Base-by-base conservation (phyloP, 2,888 invertebrate species). In the Dione juno region DNA sequence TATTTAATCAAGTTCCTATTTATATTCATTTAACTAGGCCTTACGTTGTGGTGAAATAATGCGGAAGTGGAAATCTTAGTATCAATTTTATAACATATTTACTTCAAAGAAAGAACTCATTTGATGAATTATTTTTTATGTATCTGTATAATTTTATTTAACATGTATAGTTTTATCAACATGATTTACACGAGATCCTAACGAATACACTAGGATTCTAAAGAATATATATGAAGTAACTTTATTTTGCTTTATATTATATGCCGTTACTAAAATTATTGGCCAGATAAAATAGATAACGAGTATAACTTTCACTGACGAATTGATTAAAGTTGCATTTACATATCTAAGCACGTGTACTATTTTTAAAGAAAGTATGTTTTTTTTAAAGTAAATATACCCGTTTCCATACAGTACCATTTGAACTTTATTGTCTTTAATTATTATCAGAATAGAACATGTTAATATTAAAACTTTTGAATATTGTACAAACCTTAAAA, bases 1-100 rank as follows among this genome's bases (percentile, higher is more conserved):
- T 43, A 67, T 54, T 63, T 14, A 64, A 21, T 63, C 61, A 57
- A 63, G 52, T 63, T 63, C 53, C 54, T 69, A 69, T 65, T 65
- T 65, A 65, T 58, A 65, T 50, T 69, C 40, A 21, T 65, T 63
- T 40, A 48, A 40, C 41, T 65, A 65, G 57, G 41, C 58, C 48
- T 50, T 65, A 65, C 65, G 69, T 65, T 37, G 40, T 16, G 40
- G 21, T 63, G 40, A 21, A 69, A 58, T 69, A 65, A 69, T 69
- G 69, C 69, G 69, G 69, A 69, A 65, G 58, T 65, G 53, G 43
- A 63, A 67, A 52, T 67, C 59, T 50, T n/a, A 52, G 41, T 61
- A 59, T 45, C n/a, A 2, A 67, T 67, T 59, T 67, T 52, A 61
- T 67, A 52, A 67, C 11, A 61, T 45, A n/a, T n/a, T 40, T 54